These are phyloP conservation scores for Scaptomyza hsui DNA, from an alignment of 1,140 invertebrate genomes.

Conservation along the genomic window DNA sequence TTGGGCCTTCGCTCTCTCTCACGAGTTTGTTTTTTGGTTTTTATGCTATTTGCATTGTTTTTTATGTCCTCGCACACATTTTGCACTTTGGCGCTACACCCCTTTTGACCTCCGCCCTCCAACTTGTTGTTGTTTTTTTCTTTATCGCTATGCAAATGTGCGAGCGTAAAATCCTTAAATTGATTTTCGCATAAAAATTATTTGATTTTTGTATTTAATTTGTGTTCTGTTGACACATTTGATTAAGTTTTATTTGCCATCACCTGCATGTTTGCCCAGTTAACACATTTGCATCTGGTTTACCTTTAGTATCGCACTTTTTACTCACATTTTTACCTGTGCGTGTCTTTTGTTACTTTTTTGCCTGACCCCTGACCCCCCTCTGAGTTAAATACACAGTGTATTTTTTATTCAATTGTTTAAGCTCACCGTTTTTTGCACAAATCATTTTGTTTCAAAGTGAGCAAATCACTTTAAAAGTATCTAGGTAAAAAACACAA, in stretches of 20 bases:
- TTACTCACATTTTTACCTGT: not conserved
- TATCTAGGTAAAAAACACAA: not conserved
- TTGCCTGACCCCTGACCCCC: not conserved
- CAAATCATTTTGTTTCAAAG: not conserved
- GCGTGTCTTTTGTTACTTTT: constrained; percentile 9
- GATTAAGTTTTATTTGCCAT: constrained; percentile 81
- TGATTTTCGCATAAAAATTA: constrained; percentile 79
- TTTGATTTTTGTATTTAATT: constrained; percentile 71
- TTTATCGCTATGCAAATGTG: constrained; percentile 70
- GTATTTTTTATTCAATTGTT: constrained; percentile 20
- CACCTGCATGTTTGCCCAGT: constrained; percentile 79
- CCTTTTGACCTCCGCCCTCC: constrained; percentile 5
- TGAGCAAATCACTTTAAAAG: constrained; percentile 2
- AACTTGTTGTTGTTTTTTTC: constrained; percentile 18
- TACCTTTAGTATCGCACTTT: constrained; percentile 1
- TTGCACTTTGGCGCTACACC: constrained; percentile 60
- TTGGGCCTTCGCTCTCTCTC: constrained; percentile 38
- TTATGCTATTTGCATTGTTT: constrained; percentile 35
- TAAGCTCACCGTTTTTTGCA: constrained; percentile 1
- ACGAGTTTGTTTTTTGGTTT: constrained; percentile 56
- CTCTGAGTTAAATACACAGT: constrained; percentile 24
- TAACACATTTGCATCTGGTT: constrained; percentile 74
- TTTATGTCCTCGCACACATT: constrained; percentile 49
- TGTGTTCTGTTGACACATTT: constrained; percentile 77
- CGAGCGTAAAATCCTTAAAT: constrained; percentile 70